Evolutionary conservation across 2,888 invertebrate species (phyloP).

Genomic region (Macrophya alboannulata): DNA sequence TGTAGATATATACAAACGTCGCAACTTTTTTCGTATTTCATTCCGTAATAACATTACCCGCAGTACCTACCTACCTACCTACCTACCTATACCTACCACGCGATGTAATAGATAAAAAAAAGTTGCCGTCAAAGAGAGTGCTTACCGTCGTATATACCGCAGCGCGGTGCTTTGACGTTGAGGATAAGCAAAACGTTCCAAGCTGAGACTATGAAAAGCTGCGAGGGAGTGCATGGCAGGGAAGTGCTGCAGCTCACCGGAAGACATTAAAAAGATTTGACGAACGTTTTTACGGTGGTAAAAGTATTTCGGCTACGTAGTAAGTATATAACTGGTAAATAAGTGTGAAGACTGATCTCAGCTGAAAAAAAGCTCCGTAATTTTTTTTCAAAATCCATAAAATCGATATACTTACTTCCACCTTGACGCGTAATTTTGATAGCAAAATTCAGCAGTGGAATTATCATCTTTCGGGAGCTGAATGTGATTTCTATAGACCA

Average conservation of each 20-base stretch:
- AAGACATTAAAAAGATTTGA: constrained; percentile 38
- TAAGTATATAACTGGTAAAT: neutral
- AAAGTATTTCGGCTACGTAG: neutral
- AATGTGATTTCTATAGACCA: constrained; percentile 17
- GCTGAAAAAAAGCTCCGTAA: neutral
- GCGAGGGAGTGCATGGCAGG: neutral
- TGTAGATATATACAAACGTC: neutral
- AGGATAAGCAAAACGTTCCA: constrained; percentile 11
- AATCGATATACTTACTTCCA: too few species aligned
- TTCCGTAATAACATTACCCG: neutral
- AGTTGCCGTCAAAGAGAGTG: constrained; percentile 38
- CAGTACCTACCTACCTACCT: neutral
- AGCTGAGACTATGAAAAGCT: neutral
- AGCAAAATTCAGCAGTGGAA: constrained; percentile 19
- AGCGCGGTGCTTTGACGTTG: constrained; percentile 29
- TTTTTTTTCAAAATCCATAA: too few species aligned
- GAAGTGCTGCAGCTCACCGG: constrained; percentile 30
- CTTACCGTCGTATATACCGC: neutral
- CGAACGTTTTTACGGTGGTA: neutral
- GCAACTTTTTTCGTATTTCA: neutral
- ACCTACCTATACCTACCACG: neutral
- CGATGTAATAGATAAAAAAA: constrained; percentile 3
- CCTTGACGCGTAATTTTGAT: neutral
- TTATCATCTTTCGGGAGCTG: constrained; percentile 42
- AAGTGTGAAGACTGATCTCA: neutral